Conservation (phyloP, 1,140 invertebrate species). For the Hyphantria cunea region DNA sequence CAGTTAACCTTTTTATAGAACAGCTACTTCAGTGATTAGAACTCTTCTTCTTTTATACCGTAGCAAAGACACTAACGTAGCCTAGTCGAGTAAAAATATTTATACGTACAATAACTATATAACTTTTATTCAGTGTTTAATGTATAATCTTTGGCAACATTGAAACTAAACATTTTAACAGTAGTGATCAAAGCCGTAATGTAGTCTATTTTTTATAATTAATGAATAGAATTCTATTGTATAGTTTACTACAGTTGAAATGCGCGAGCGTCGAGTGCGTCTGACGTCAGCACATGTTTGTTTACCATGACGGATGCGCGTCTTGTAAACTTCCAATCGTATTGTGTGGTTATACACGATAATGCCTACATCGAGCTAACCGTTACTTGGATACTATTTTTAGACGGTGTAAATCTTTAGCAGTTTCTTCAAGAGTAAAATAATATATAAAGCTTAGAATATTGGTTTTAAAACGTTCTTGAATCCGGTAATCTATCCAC, state of each 20-base stretch:
- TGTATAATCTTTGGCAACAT: neutral
- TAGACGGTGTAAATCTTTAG: conserved; percentile 13
- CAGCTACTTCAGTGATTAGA: too few species aligned
- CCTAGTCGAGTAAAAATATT: too few species aligned
- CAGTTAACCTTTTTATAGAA: too few species aligned
- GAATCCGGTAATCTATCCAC: too few species aligned
- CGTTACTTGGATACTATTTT: conserved; percentile 20
- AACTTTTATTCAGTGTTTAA: neutral
- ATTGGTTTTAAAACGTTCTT: too few species aligned
- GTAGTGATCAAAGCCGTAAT: conserved; percentile 3
- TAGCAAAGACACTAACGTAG: too few species aligned
- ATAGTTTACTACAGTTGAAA: conserved; percentile 5
- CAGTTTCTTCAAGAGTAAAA: too few species aligned
- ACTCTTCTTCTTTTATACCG: too few species aligned
- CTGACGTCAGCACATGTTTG: conserved; percentile 63
- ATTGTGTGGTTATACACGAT: conserved; percentile 54
- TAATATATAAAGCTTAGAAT: too few species aligned
- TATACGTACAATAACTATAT: too few species aligned
- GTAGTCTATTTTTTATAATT: conserved; percentile 1
- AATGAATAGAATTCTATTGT: conserved; percentile 21
- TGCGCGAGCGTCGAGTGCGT: conserved; percentile 16
- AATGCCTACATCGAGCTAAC: conserved; percentile 40
- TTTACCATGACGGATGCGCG: conserved; percentile 62
- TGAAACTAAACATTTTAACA: neutral
- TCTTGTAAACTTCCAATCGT: conserved; percentile 68